Evolutionary conservation across 1,140 invertebrate genomes (phyloP).

Genomic region (Lasaia peninsularis): DNA sequence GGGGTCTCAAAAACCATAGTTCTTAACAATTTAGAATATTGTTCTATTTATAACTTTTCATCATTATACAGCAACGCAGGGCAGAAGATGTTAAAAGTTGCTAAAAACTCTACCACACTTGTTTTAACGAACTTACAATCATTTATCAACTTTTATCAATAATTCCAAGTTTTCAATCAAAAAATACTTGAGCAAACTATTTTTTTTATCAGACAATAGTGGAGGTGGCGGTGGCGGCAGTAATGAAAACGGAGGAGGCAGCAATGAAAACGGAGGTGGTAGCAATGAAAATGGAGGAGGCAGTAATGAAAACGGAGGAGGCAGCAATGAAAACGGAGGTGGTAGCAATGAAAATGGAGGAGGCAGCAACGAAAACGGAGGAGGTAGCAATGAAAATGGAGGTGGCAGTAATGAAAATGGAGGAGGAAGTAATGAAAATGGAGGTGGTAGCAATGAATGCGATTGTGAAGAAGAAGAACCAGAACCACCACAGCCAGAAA

Average conservation of each 20-base stretch:
- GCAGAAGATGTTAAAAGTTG: too few relatives aligned
- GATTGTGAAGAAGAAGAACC: conserved; percentile 1
- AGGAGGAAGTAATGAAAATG: conserved; percentile 14
- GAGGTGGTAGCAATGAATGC: conserved; percentile 10
- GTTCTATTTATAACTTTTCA: too few relatives aligned
- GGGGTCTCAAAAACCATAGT: too few relatives aligned
- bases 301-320: conserved; percentile 1
- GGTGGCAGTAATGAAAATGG: not conserved
- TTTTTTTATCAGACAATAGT: not conserved
- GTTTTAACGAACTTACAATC: too few relatives aligned
- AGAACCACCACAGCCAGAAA: conserved; percentile 4
- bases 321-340: not conserved
- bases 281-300: conserved; percentile 13
- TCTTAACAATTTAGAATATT: too few relatives aligned
- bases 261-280: conserved; percentile 10
- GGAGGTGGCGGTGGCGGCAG: conserved; percentile 15
- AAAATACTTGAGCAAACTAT: not conserved
- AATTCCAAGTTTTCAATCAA: too few relatives aligned
- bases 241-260: conserved; percentile 13
- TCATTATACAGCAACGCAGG: too few relatives aligned
- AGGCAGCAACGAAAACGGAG: conserved; percentile 11
- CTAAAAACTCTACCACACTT: too few relatives aligned
- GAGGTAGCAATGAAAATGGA: conserved; percentile 16
- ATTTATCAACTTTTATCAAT: too few relatives aligned
- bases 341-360: not conserved